Evolutionary conservation across 1,140 invertebrate species (phyloP).

Genomic region (Camponotus vicinus): DNA sequence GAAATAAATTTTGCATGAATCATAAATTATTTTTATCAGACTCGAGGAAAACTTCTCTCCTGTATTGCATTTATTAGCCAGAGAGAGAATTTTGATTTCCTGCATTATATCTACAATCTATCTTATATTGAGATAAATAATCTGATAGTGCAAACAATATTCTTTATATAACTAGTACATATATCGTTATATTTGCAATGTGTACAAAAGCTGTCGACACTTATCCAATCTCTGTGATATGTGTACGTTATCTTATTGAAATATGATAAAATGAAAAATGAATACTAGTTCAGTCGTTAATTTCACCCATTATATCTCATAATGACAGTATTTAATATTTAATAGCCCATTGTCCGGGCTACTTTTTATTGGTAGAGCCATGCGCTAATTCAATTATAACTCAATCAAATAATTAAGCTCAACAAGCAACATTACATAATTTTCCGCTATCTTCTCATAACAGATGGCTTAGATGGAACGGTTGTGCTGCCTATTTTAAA

Average conservation of each 20-base stretch:
- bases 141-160: constrained; percentile 23
- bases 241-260: constrained; percentile 69
- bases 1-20: constrained; percentile 13
- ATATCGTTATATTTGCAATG: constrained; percentile 21
- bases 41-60: background rate
- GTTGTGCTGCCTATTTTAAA: constrained; percentile 12
- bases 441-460: constrained; percentile 45
- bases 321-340: constrained; percentile 49
- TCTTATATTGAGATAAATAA: constrained; percentile 38
- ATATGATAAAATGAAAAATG: constrained; percentile 67
- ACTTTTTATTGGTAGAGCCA: constrained; percentile 15
- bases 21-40: background rate
- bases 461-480: background rate
- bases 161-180: constrained; percentile 25
- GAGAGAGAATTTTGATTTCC: background rate
- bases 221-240: constrained; percentile 62
- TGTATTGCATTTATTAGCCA: no score
- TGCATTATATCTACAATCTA: constrained; percentile 30
- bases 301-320: background rate
- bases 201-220: constrained; percentile 49
- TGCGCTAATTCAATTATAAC: constrained; percentile 71
- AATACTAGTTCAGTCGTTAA: constrained; percentile 42
- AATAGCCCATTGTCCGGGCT: background rate
- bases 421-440: constrained; percentile 69
- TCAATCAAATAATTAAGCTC: constrained; percentile 74